Evolutionary conservation across 1,140 invertebrate species (phyloP).

Genomic region (Cherax quadricarinatus): DNA sequence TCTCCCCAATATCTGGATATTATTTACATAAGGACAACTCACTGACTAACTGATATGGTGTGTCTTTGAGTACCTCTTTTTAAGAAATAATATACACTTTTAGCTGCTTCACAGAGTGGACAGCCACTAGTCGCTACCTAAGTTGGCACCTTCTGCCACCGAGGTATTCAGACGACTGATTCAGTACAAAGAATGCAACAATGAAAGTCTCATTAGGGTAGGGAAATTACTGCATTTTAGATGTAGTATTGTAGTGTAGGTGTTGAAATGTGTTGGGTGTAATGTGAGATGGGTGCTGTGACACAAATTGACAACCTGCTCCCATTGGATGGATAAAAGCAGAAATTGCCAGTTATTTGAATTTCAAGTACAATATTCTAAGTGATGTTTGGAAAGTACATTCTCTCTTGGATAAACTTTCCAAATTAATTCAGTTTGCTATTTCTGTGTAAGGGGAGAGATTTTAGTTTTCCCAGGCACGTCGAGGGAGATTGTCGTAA

Average conservation of each 20-base stretch:
- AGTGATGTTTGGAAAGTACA: no score
- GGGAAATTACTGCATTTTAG: slow-evolving; percentile 40
- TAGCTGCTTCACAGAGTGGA: background rate
- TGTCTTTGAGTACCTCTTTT: background rate
- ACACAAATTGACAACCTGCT: background rate
- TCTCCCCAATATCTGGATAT: background rate
- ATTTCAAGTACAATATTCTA: no score
- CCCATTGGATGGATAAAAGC: background rate
- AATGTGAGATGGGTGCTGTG: background rate
- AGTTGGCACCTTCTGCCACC: slow-evolving; percentile 23
- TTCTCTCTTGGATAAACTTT: no score
- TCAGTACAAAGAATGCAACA: slow-evolving; percentile 66
- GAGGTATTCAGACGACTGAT: slow-evolving; percentile 47
- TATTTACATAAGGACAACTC: background rate
- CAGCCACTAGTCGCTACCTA: background rate
- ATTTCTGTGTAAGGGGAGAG: no score
- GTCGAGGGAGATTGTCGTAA: no score
- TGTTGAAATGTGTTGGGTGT: slow-evolving; percentile 10
- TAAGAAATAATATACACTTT: background rate
- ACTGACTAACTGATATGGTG: background rate
- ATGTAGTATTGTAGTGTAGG: slow-evolving; percentile 33
- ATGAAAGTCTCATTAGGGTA: slow-evolving; percentile 66
- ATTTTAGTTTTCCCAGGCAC: no score
- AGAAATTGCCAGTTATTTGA: no score
- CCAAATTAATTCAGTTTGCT: no score